Evolutionary conservation across 2,888 invertebrate species (phyloP), one percentile per base, ranked within the genome.

Genomic region (Noctua comes): DNA sequence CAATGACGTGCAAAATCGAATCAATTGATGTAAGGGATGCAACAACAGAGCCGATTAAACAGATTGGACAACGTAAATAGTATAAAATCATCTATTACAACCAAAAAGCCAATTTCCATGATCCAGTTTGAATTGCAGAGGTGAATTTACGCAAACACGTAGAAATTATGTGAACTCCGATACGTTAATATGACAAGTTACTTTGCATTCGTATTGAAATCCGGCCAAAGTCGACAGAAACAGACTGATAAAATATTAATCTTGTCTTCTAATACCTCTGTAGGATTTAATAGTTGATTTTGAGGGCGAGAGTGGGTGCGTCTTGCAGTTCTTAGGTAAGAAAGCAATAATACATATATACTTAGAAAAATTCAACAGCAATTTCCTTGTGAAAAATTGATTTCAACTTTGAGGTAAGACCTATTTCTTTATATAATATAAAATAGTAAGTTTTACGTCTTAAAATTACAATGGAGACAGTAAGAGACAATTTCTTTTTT

Each of bases 161-260:
- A 65, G n/a, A 70, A 48, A 86, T 68, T 36, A 77, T 76, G 46
- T 77, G n/a, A 75, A 76, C 31, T 46, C 24, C 21, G 16, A 72
- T 48, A 64, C 65, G 51, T 62, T 80, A 77, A 72, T 72, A 80
- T 66, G 51, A 72, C 57, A 57, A 80, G 31, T 57, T 66, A 70
- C 13, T 73, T 72, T 72, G 54, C 62, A 64, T 73, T 73, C 62
- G 76, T 59, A 73, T 82, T 82, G 73, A 78, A 79, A 74, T 72
- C 62, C n/a, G 18, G 82, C 86, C 82, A 79, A 82, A 73, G 59
- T 57, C n/a, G 36, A 85, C 80, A 21, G 68, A 71, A 72, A 77
- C 65, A 80, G 66, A n/a, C 54, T 13, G 27, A 27, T 48, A 10
- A 73, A 71, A 46, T 80, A 36, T 36, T 36, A 76, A 73, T 62